phyloP scores from a whole-genome alignment of 2,797 vertebrate species.

The Kryptolebias ocellatus region DNA sequence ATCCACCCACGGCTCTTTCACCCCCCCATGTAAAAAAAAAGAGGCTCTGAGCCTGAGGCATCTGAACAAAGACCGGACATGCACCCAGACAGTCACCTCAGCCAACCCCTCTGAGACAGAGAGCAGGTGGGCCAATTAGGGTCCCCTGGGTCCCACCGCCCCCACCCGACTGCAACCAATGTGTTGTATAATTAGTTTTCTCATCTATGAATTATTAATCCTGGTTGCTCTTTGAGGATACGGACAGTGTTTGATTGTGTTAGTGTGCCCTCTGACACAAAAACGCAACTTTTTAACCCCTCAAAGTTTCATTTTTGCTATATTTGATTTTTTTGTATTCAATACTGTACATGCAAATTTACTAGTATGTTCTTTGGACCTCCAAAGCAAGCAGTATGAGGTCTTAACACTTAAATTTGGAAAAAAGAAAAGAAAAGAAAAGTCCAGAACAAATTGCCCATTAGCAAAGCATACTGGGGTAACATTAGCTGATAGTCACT shows the following conservation, averaged over 20 bases:
- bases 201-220: constrained; percentile 86
- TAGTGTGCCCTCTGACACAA: constrained; percentile 53
- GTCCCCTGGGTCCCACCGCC: constrained; percentile 57
- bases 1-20: constrained; percentile 21
- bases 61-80: constrained; percentile 68
- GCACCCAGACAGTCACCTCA: constrained; percentile 48
- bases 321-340: no score
- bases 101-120: constrained; percentile 48
- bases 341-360: no score
- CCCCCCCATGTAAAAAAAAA: constrained; percentile 1
- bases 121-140: constrained; percentile 85
- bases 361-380: no score
- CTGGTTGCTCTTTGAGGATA: constrained; percentile 61
- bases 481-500: neutral
- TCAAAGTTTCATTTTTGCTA: neutral
- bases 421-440: neutral
- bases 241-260: constrained; percentile 45
- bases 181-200: constrained; percentile 80
- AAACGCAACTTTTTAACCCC: constrained; percentile 50
- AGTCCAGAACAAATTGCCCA: no score
- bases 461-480: no score
- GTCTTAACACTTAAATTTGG: neutral
- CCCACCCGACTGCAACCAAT: constrained; percentile 63
- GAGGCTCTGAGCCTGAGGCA: constrained; percentile 25
- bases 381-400: neutral